Percentiles rank a stretch among this genome's conserved stretches.
These are phyloP conservation scores for Pseudanteris insignis DNA, from an alignment of 2,888 invertebrate species.

Conservation along the genomic window DNA sequence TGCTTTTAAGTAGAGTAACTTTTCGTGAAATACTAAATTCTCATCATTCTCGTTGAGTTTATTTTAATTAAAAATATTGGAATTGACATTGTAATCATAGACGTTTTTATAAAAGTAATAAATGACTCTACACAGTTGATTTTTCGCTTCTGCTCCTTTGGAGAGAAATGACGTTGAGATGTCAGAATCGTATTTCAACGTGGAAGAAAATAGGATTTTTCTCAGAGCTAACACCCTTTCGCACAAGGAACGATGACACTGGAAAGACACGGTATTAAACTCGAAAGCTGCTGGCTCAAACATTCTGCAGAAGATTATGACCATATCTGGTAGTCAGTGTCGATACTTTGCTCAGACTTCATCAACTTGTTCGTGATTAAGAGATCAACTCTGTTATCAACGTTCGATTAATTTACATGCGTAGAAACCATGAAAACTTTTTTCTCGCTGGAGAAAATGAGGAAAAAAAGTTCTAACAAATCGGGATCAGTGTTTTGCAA, in stretches of 20 bases:
- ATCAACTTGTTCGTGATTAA: conserved; percentile 35
- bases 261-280: conserved; percentile 45
- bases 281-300: conserved; percentile 39
- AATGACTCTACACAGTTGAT: conserved; percentile 40
- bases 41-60: conserved; percentile 36
- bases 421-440: conserved; percentile 5
- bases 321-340: conserved; percentile 38
- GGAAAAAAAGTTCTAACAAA: no score
- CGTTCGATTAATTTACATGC: conserved; percentile 23
- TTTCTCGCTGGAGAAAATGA: no score
- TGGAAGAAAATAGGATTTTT: conserved; percentile 46
- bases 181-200: conserved; percentile 44
- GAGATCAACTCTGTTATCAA: conserved; percentile 18
- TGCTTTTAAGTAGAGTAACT: no score
- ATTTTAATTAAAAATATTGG: conserved; percentile 32
- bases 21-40: conserved; percentile 44
- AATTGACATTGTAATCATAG: conserved; percentile 30
- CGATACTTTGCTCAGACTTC: conserved; percentile 35
- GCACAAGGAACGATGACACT: conserved; percentile 33
- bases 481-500: no score
- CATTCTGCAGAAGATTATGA: conserved; percentile 44
- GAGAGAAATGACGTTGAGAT: conserved; percentile 42
- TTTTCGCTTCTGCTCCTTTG: conserved; percentile 36
- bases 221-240: conserved; percentile 42
- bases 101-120: conserved; percentile 43